Evolutionary conservation across 2,113 vertebrate genomes (phyloP).

Genomic region (Narcine bancroftii): DNA sequence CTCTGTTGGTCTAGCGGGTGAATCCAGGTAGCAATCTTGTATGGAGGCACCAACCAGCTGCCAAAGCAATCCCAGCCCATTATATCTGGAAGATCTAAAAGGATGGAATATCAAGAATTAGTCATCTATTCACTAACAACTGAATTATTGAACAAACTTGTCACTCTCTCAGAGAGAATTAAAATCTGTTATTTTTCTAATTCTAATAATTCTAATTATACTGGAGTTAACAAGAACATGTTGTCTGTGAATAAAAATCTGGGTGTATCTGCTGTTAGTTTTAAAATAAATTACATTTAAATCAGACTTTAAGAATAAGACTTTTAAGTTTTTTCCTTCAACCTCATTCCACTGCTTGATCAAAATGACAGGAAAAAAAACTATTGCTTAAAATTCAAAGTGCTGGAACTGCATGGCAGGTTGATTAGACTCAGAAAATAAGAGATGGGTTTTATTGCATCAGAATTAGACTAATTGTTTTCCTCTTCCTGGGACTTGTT

Average conservation of each 20-base stretch:
- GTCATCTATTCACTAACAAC: neutral
- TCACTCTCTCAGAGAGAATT: neutral
- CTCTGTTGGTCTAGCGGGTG: too few species aligned
- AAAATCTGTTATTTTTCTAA: neutral
- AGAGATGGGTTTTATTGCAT: neutral
- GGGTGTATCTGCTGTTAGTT: neutral
- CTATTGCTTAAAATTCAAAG: neutral
- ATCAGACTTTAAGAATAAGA: neutral
- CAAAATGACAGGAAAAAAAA: neutral
- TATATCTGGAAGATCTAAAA: neutral
- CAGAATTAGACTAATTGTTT: neutral
- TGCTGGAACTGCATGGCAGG: neutral
- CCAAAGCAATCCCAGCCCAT: too few species aligned
- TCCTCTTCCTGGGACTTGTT: too few species aligned
- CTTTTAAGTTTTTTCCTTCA: neutral
- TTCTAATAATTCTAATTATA: slow-evolving; percentile 8
- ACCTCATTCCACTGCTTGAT: neutral
- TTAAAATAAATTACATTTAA: neutral
- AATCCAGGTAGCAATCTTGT: too few species aligned
- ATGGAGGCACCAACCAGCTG: too few species aligned
- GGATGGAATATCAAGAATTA: neutral
- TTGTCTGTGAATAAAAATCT: slow-evolving; percentile 33
- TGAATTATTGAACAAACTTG: neutral
- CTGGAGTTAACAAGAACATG: slow-evolving; percentile 14
- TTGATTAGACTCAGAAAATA: neutral